phyloP scores from a whole-genome alignment of 2,113 vertebrate species.

The Silurus meridionalis region DNA sequence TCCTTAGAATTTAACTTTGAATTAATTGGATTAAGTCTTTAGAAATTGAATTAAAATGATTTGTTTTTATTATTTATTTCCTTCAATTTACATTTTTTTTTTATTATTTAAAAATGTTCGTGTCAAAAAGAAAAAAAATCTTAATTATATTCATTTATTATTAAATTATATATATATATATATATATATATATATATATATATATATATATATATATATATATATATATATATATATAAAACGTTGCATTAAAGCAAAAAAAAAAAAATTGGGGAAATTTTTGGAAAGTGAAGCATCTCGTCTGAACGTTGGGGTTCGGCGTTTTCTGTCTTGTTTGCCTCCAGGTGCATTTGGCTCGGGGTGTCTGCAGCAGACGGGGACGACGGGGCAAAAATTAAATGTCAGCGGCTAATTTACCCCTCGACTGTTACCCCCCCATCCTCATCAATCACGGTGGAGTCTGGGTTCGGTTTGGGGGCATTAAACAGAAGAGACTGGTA shows the following conservation, averaged over 20 bases:
- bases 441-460: conserved; percentile 32
- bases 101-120: too few relatives aligned
- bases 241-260: background rate
- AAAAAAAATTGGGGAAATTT: background rate
- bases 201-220: too few relatives aligned
- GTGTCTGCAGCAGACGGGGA: background rate
- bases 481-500: conserved; percentile 21
- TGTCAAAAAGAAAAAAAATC: too few relatives aligned
- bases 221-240: too few relatives aligned
- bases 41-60: too few relatives aligned
- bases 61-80: too few relatives aligned
- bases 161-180: too few relatives aligned
- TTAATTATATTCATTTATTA: too few relatives aligned
- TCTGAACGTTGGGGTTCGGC: background rate
- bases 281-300: background rate
- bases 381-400: conserved; percentile 24
- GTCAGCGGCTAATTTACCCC: conserved; percentile 32
- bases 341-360: conserved; percentile 9
- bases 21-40: too few relatives aligned
- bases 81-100: too few relatives aligned
- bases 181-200: too few relatives aligned
- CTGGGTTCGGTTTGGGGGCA: conserved; percentile 2
- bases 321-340: background rate
- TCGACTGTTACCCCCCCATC: conserved; percentile 28
- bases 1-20: too few relatives aligned